Base-by-base conservation (phyloP, 2,113 vertebrate species). In the Mustela lutreola region DNA sequence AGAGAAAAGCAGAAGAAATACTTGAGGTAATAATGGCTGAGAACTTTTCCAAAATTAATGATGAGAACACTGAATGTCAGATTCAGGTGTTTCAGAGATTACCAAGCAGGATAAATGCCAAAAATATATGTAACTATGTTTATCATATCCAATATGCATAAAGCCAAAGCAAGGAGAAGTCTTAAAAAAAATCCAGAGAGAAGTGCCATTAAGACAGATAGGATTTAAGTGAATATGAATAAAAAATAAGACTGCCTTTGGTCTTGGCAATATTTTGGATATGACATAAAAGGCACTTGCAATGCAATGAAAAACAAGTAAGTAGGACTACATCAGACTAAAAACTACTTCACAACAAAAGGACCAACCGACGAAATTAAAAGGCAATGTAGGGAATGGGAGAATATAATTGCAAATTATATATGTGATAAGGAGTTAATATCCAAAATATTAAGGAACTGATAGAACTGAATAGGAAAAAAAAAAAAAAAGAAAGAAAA, bases 1-100 rank as follows among this genome's bases (percentile, higher is more conserved):
- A 90, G 42, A n/a, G 39, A 33, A 80, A 75, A 90, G 42, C 22
- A 31, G 24, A 91, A 91, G n/a, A 91, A 91, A 70, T 91, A 56
- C 42, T 81, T 81, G n/a, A 81, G 31, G 18, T 42, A 22, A 39
- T 65, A 81, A 80, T 16, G 12, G 62, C 48, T 81, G 67, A 81
- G n/a, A 56, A 28, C 53, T 91, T 91, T 65, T 79, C 39, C 75
- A 65, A 79, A 79, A 91, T 53, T 65, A 79, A 50, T 50, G 4
- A 56, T 7, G 31, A 78, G 11, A 56, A 56, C 50, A 70, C 60
- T 79, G 88, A 79, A 21, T 33, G 5, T 79, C 48, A 56, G 62
- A 56, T 31, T 80, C 0, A 4, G n/a, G 21, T 60, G 53, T 58
- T 58, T 82, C 11, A 67, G 7, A 80, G 62, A 80, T 80, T 1